These are phyloP conservation scores for Otolemur crassicaudatus DNA, from an alignment of 2,797 vertebrate species.

Conservation along the genomic window DNA sequence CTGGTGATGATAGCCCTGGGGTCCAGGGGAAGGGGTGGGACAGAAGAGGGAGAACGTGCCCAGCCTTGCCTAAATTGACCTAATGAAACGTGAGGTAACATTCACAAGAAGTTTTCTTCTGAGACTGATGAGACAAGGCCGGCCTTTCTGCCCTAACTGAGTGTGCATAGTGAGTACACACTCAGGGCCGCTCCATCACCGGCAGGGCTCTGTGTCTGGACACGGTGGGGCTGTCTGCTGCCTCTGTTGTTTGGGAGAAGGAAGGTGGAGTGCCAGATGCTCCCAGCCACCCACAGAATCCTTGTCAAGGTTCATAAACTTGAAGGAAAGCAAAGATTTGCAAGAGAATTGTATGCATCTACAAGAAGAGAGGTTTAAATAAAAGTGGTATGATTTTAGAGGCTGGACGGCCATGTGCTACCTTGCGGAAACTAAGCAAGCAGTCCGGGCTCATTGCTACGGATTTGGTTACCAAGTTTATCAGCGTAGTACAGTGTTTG, in stretches of 20 bases:
- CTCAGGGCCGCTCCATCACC: slow-evolving; percentile 70
- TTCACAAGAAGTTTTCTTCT: background rate
- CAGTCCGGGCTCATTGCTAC: slow-evolving; percentile 58
- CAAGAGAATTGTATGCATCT: slow-evolving; percentile 82
- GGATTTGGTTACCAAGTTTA: slow-evolving; percentile 65
- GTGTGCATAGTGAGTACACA: slow-evolving; percentile 46
- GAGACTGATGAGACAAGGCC: slow-evolving; percentile 45
- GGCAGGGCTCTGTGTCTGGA: slow-evolving; percentile 48
- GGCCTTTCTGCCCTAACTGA: slow-evolving; percentile 48
- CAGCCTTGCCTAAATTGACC: slow-evolving; percentile 49
- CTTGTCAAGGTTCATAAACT: slow-evolving; percentile 82
- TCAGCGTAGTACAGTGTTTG: background rate
- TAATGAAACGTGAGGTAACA: slow-evolving; percentile 58
- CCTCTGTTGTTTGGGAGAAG: slow-evolving; percentile 45
- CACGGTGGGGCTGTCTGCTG: slow-evolving; percentile 9
- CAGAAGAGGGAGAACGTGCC: slow-evolving; percentile 31
- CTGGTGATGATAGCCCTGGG: slow-evolving; percentile 5
- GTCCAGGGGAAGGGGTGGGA: background rate
- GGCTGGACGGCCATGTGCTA: slow-evolving; percentile 58
- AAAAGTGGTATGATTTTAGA: slow-evolving; percentile 76
- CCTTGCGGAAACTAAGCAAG: slow-evolving; percentile 73
- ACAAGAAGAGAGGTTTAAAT: slow-evolving; percentile 64
- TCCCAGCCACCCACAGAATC: slow-evolving; percentile 83
- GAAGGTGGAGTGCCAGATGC: slow-evolving; percentile 81
- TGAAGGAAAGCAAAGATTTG: slow-evolving; percentile 83